A percentile compares a stretch with the other conserved stretches of the same genome.
Conservation (phyloP, 2,113 vertebrate genomes). For the Thunnus thynnus region DNA sequence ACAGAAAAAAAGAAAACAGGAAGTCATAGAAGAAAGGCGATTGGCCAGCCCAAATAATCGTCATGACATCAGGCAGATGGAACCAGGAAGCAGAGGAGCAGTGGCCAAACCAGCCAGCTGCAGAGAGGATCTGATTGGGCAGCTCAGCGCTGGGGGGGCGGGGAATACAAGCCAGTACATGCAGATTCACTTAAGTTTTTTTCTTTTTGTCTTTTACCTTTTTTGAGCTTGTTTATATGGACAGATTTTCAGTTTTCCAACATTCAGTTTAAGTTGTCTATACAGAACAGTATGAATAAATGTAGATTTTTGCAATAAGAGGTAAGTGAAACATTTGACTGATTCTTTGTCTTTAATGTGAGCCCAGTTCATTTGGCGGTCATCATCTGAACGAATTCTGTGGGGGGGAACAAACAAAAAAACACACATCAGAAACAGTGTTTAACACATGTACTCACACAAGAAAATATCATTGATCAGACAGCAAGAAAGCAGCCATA, state of each 20-base stretch:
- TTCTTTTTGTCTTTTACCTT: constrained; percentile 71
- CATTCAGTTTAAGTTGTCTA: constrained; percentile 96
- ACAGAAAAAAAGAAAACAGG: constrained; percentile 69
- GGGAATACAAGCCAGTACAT: constrained; percentile 95
- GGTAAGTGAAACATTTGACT: constrained; percentile 99
- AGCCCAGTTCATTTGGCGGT: constrained; percentile 95
- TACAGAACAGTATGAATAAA: constrained; percentile 99
- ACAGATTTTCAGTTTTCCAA: constrained; percentile 86
- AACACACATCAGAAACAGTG: neutral
- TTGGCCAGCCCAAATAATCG: constrained; percentile 89
- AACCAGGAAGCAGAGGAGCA: constrained; percentile 86
- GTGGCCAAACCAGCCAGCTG: constrained; percentile 86
- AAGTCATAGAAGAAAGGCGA: constrained; percentile 67
- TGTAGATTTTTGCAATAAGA: constrained; percentile 98
- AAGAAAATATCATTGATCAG: neutral
- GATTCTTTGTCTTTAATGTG: constrained; percentile 88
- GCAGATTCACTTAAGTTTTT: constrained; percentile 84
- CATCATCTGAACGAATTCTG: constrained; percentile 99
- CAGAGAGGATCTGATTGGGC: constrained; percentile 87
- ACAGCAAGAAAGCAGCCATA: neutral
- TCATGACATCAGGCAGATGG: constrained; percentile 88
- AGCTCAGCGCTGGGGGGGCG: constrained; percentile 87
- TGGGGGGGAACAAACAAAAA: neutral
- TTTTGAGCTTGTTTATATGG: constrained; percentile 78
- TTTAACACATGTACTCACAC: neutral